Percentiles rank a stretch among this genome's conserved stretches.
These are phyloP conservation scores for Aptenodytes patagonicus DNA, from an alignment of 2,113 vertebrate species.

Conservation along the genomic window DNA sequence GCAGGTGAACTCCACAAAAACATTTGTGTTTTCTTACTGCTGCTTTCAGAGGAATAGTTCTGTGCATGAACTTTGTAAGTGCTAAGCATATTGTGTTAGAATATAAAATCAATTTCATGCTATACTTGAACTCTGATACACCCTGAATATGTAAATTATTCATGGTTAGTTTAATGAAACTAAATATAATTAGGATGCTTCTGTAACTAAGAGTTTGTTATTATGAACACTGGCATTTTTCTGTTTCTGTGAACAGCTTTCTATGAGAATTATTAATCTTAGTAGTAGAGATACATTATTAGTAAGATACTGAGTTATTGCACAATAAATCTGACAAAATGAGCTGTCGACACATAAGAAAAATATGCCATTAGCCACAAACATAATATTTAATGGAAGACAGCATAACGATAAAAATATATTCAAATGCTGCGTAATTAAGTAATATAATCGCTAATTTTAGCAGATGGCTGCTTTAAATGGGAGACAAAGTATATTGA, in stretches of 20 bases:
- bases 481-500: background rate
- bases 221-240: constrained; percentile 19
- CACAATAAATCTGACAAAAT: constrained; percentile 53
- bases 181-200: constrained; percentile 14
- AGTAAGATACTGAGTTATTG: constrained; percentile 15
- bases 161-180: constrained; percentile 31
- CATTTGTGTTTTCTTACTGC: background rate
- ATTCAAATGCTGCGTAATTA: constrained; percentile 9
- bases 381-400: constrained; percentile 35
- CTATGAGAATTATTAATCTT: constrained; percentile 28
- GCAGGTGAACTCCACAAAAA: background rate
- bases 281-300: constrained; percentile 17
- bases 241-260: background rate
- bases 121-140: background rate
- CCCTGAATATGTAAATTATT: background rate
- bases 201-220: constrained; percentile 17
- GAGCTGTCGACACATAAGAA: background rate
- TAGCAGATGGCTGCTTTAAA: constrained; percentile 21
- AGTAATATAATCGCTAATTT: constrained; percentile 22
- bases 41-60: background rate
- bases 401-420: constrained; percentile 12
- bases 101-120: background rate
- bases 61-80: background rate
- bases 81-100: background rate
- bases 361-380: constrained; percentile 46